Evolutionary conservation across 2,888 invertebrate species (phyloP).

Genomic region (Physocephala rufipes): DNA sequence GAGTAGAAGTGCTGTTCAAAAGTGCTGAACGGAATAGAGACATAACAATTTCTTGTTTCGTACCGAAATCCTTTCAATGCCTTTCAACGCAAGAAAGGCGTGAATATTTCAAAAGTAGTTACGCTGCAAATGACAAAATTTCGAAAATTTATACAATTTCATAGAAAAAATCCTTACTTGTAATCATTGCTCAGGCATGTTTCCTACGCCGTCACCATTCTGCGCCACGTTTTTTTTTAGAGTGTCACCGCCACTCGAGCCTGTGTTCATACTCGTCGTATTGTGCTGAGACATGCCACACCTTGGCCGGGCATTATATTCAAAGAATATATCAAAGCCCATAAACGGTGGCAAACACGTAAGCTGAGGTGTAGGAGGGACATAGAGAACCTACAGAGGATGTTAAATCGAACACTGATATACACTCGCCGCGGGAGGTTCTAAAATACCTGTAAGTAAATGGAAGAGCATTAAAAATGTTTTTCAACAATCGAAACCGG

Average conservation of each 20-base stretch:
- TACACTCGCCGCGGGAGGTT: conserved; percentile 16
- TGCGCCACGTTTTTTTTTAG: not conserved
- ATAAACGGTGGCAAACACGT: too few relatives aligned
- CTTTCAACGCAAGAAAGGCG: conserved; percentile 20
- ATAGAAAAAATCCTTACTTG: conserved; percentile 19
- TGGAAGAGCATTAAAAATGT: not conserved
- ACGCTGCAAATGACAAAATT: conserved; percentile 23
- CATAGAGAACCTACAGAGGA: not conserved
- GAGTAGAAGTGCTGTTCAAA: too few relatives aligned
- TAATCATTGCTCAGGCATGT: conserved; percentile 41
- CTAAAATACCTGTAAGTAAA: not conserved
- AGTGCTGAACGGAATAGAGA: too few relatives aligned
- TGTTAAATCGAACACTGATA: not conserved
- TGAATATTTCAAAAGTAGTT: conserved; percentile 24
- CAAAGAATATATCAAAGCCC: not conserved
- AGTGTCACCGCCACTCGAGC: not conserved
- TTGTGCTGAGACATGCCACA: conserved; percentile 21
- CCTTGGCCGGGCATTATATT: conserved; percentile 11
- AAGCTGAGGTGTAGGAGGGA: too few relatives aligned
- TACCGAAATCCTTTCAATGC: too few relatives aligned
- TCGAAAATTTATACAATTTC: conserved; percentile 23
- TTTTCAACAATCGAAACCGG: not conserved
- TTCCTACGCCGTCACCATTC: not conserved
- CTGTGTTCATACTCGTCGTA: not conserved
- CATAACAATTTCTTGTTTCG: not conserved